Conservation (phyloP, 2,113 vertebrate species). For the Megaceryle torquata region DNA sequence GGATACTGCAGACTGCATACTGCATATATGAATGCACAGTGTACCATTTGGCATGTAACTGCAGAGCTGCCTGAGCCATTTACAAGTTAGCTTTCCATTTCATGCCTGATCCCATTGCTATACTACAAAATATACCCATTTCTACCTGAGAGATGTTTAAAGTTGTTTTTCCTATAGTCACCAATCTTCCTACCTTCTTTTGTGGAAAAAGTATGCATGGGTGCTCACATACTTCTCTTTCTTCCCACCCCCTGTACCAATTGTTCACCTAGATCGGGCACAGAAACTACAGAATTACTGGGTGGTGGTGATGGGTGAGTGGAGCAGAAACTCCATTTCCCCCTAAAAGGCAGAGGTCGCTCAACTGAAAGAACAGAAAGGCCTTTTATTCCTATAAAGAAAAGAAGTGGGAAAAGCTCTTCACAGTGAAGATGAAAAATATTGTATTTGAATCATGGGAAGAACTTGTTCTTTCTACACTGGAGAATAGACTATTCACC, state of each 20-base stretch:
- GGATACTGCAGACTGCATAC: neutral
- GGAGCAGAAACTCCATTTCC: constrained; percentile 48
- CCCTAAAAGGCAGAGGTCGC: constrained; percentile 18
- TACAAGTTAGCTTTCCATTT: neutral
- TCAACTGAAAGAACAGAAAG: constrained; percentile 37
- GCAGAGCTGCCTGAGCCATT: neutral
- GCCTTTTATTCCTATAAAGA: constrained; percentile 50
- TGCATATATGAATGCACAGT: neutral
- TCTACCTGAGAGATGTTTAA: neutral
- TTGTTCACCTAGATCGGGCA: constrained; percentile 34
- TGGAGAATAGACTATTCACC: constrained; percentile 6
- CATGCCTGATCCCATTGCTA: neutral
- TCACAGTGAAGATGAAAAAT: constrained; percentile 62
- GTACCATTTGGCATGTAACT: neutral
- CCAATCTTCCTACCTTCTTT: neutral
- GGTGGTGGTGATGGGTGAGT: constrained; percentile 61
- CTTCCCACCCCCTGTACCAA: neutral
- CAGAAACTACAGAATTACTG: constrained; percentile 15
- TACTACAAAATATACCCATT: neutral
- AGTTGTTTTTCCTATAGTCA: neutral
- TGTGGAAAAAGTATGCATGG: neutral
- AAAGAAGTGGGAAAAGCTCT: constrained; percentile 42
- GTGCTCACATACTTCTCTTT: neutral
- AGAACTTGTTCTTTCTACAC: neutral
- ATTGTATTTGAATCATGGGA: constrained; percentile 51